Evolutionary conservation across 2,113 vertebrate species (phyloP), one percentile per base, ranked within the genome.

Genomic region (Peromyscus polionotus): DNA sequence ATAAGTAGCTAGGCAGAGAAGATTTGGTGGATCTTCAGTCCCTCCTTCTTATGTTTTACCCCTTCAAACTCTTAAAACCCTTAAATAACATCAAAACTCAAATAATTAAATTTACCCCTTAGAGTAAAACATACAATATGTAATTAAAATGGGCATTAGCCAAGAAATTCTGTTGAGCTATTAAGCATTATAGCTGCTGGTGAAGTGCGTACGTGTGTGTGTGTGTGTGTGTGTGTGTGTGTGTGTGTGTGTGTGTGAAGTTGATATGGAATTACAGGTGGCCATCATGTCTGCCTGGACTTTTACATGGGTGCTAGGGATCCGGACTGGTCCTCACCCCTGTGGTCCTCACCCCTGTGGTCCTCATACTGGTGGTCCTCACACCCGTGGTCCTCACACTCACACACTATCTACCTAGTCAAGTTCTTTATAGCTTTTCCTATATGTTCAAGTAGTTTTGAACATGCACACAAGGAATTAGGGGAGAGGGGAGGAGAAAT

Each of bases 121-220:
- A 80, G 59, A 80, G 86, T 63, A 85, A 63, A 63, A 39, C n/a
- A 31, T 77, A 36, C 84, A 14, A 77, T 83, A 76, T 28, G 59
- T 70, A 88, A 90, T 87, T 76, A 97, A 81, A 89, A 94, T 88
- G 4, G 20, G 61, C 63, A 5, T 80, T 59, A 94, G 48, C n/a
- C 42, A 88, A 54, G 14, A 92, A 89, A 48, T 72, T 84, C 10
- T 68, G 17, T 31, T 80, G 76, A 90, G 24, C n/a, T 93, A 13
- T 42, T 67, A 70, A 33, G 36, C 20, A 51, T 42, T 67, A 48
- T 39, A 67, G 63, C 28, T 79, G 54, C 65, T 6, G 77, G 39
- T 63, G 22, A 3, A n/a, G 11, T 70, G 93, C 24, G 26, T 51
- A 22, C 28, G 42, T 26, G 10, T 28, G 24, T 45, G 22, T 14